Conservation (phyloP, 2,797 vertebrate species). For the Artibeus lituratus region DNA sequence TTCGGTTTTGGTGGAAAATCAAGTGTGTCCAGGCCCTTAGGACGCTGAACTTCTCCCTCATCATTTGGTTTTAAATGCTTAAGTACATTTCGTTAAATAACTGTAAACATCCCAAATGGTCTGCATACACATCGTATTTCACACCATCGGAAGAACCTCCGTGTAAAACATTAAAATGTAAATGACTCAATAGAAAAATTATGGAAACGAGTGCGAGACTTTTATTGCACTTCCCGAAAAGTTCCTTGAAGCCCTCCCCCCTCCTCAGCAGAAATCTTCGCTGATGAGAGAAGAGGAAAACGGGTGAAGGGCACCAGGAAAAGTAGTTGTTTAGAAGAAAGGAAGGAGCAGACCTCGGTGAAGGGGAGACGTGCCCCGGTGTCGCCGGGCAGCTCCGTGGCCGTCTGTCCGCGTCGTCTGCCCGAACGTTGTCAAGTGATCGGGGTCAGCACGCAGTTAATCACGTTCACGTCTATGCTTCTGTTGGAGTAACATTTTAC, state of each 20-base stretch:
- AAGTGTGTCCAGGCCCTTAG: constrained; percentile 65
- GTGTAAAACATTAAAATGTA: constrained; percentile 75
- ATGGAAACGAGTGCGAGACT: constrained; percentile 49
- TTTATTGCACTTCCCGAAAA: constrained; percentile 51
- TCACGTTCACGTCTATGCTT: background rate
- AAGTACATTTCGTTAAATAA: constrained; percentile 80
- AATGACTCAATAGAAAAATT: constrained; percentile 62
- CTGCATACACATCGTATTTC: constrained; percentile 71
- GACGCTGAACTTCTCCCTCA: constrained; percentile 68
- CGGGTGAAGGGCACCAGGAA: constrained; percentile 8
- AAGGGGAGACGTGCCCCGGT: background rate
- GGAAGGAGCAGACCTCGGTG: background rate
- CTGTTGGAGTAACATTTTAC: background rate
- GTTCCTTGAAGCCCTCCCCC: constrained; percentile 43
- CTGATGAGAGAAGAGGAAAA: background rate
- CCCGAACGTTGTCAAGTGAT: background rate
- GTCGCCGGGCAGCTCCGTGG: background rate
- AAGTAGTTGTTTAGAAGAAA: background rate
- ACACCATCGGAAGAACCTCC: constrained; percentile 69
- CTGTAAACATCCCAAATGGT: constrained; percentile 76
- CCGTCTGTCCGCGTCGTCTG: background rate
- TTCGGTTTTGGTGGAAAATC: constrained; percentile 51
- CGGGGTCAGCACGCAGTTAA: background rate
- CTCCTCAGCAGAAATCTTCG: constrained; percentile 13
- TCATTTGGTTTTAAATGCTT: constrained; percentile 79